A percentile compares a stretch with the other conserved stretches of the same genome.
These are phyloP conservation scores for Andrena flavipes DNA, from an alignment of 2,888 invertebrate genomes.

Conservation along the genomic window DNA sequence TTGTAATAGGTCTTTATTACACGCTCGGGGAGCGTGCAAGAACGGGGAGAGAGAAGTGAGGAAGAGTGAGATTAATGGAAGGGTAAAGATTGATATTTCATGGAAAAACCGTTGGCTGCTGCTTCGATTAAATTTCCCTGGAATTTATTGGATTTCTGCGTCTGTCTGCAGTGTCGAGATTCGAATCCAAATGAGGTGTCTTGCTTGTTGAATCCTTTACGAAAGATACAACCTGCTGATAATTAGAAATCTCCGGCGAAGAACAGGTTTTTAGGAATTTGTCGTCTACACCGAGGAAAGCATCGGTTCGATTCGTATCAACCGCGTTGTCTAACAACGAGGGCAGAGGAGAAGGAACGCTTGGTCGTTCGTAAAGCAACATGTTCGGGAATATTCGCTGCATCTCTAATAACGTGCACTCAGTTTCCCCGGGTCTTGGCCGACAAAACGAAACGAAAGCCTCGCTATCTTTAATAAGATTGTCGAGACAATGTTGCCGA, in stretches of 20 bases:
- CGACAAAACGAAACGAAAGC: constrained; percentile 27
- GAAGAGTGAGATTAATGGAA: too few species aligned
- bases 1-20: not conserved
- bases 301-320: constrained; percentile 11
- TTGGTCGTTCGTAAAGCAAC: constrained; percentile 15
- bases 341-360: constrained; percentile 16
- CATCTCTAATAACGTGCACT: constrained; percentile 44
- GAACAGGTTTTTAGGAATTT: not conserved
- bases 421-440: not conserved
- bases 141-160: too few species aligned
- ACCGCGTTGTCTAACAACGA: constrained; percentile 27
- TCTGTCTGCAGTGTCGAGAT: not conserved
- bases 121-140: too few species aligned
- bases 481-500: constrained; percentile 7
- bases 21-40: not conserved
- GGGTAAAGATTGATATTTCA: too few species aligned
- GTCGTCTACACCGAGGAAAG: not conserved
- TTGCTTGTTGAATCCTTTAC: not conserved
- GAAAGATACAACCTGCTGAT: not conserved
- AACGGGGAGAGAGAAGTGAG: not conserved
- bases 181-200: not conserved
- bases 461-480: constrained; percentile 39
- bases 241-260: not conserved
- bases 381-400: constrained; percentile 26
- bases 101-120: too few species aligned